Conservation (phyloP, 2,797 vertebrate species). For the Euphonia xanthogaster region DNA sequence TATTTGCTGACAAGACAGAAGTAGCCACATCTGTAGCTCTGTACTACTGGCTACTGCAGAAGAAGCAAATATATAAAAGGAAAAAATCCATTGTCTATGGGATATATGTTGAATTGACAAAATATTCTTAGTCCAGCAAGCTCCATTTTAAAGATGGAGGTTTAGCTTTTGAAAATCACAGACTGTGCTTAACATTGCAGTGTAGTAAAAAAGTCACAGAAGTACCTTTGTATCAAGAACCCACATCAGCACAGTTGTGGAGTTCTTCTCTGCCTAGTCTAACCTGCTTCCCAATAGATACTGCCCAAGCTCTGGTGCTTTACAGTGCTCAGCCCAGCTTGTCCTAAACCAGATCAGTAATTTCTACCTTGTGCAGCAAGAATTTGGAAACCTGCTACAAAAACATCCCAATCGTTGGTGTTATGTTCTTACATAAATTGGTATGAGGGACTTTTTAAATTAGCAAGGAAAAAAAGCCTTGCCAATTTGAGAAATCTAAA, state of each 20-base stretch:
- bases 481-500: neutral
- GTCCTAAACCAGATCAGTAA: neutral
- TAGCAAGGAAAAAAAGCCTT: neutral
- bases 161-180: neutral
- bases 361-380: neutral
- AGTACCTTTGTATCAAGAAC: neutral
- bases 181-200: neutral
- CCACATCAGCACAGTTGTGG: neutral
- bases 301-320: neutral
- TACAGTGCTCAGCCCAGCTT: neutral
- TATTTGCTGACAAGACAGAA: neutral
- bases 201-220: neutral
- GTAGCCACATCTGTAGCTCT: neutral
- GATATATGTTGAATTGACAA: neutral
- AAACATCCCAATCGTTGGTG: fast-evolving
- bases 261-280: neutral
- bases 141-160: neutral
- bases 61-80: neutral
- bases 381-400: neutral
- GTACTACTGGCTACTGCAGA: neutral
- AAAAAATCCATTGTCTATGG: neutral
- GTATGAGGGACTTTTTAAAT: neutral
- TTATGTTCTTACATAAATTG: neutral
- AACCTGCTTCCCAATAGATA: neutral
- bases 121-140: neutral